Conservation (phyloP, 2,888 invertebrate genomes). For the Syritta pipiens region DNA sequence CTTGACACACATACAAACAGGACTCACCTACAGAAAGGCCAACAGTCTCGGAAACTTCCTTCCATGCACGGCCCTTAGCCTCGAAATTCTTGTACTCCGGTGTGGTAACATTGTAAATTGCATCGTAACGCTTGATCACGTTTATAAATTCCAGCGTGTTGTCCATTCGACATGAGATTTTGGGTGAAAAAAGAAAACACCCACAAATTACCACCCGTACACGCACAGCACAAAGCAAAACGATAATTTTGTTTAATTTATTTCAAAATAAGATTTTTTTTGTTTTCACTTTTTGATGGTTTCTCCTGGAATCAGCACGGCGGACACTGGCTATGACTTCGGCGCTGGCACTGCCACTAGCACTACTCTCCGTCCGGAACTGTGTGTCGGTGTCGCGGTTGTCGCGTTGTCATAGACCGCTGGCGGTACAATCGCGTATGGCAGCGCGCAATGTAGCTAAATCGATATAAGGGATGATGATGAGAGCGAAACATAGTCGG, state of each 20-base stretch:
- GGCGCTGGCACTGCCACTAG: conserved; percentile 28
- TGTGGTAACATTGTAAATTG: conserved; percentile 78
- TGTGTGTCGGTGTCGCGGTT: conserved; percentile 29
- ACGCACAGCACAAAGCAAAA: conserved; percentile 8
- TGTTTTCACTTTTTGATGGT: conserved; percentile 3
- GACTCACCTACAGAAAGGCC: conserved; percentile 78
- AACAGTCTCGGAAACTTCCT: conserved; percentile 77
- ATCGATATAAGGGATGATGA: conserved; percentile 68
- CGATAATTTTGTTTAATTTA: too few relatives aligned
- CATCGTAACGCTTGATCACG: conserved; percentile 78
- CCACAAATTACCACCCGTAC: background rate
- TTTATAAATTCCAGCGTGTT: conserved; percentile 78
- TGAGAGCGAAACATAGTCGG: conserved; percentile 44
- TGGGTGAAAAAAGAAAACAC: too few relatives aligned
- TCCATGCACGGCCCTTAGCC: conserved; percentile 78
- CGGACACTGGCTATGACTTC: conserved; percentile 28
- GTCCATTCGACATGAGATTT: conserved; percentile 70
- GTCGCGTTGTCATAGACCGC: conserved; percentile 59
- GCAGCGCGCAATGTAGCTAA: conserved; percentile 55
- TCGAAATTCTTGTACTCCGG: conserved; percentile 79
- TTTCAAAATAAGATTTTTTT: background rate
- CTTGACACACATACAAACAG: background rate
- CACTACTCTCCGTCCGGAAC: conserved; percentile 40
- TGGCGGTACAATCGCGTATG: conserved; percentile 64
- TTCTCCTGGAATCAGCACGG: background rate